Evolutionary conservation across 1,140 invertebrate genomes (phyloP).

Genomic region (Agrypnia vestita): DNA sequence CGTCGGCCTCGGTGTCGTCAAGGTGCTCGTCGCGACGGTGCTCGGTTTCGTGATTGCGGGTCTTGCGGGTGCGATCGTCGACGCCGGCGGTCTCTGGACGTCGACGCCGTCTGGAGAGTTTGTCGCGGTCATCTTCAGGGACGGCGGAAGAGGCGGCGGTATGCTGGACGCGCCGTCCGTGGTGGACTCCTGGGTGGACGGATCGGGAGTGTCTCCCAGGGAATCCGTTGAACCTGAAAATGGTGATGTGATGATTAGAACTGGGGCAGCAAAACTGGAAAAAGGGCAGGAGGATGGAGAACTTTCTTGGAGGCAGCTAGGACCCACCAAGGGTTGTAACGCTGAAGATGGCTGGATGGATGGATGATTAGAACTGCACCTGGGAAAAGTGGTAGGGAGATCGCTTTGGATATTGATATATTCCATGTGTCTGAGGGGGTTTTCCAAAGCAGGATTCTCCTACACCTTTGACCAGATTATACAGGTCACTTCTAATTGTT

Average conservation of each 20-base stretch:
- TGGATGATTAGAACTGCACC: no score
- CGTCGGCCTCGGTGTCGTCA: constrained; percentile 26
- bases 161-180: not conserved
- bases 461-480: no score
- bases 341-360: no score
- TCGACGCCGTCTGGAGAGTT: not conserved
- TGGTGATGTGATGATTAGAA: not conserved
- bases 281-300: no score
- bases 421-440: no score
- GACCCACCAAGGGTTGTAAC: no score
- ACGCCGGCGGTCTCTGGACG: not conserved
- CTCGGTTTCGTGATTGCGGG: constrained; percentile 21
- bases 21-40: not conserved
- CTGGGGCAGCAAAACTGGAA: no score
- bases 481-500: no score
- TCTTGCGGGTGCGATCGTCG: not conserved
- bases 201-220: not conserved
- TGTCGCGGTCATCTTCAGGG: constrained; percentile 20
- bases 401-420: no score
- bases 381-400: no score
- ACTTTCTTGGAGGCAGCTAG: no score
- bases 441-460: no score
- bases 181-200: constrained; percentile 6
- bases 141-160: constrained; percentile 18
- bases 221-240: not conserved